Base-by-base conservation (phyloP, 2,888 invertebrate species). In the Campoplex nolae region DNA sequence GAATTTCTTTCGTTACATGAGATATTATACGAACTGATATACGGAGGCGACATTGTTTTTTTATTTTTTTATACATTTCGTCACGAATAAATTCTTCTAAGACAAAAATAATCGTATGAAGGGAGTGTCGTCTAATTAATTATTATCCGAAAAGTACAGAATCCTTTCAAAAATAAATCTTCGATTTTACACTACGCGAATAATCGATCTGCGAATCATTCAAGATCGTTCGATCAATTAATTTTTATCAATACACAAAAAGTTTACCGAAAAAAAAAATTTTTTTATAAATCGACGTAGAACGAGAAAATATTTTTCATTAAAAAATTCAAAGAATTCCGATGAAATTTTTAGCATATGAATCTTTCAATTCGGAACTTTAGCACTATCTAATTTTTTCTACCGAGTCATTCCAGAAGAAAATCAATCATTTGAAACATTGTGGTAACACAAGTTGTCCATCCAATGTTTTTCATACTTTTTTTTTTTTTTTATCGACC, bases 1-100 rank as follows among this genome's bases (percentile, higher is more conserved):
- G 32, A 56, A 79, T 18, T 45, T 18, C 8, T 11, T 58, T 35
- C 48, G 65, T 77, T 77, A 13, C 28, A n/a, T 35, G 67, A 77
- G 48, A n/a, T 51, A 7, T 16, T 51, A 7, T 16, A 23, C 23
- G 0, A 62, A 7, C 32, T 18, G 11, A 65, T 51, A 35, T n/a
- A n/a, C 76, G 51, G 51, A 67, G 11, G 35, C 65, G 45, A 51
- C 32, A 35, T n/a, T 70, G 9, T 56, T 56, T 56, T 35, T 56
- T 32, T n/a, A n/a, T 0, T 23, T 23, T 23, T 23, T 23, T 23
- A 23, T 23, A 23, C 0, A 23, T 54, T 32, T 35, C 38, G 35
- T n/a, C 35, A 54, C 35, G 0, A 3, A n/a, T 35, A 2, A 73
- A 54, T n/a, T 1, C 0, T 9, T 42, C 68, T 68, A 45, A 3